phyloP scores from a whole-genome alignment of 2,797 vertebrate species.

The Platyrinchus mystaceus region DNA sequence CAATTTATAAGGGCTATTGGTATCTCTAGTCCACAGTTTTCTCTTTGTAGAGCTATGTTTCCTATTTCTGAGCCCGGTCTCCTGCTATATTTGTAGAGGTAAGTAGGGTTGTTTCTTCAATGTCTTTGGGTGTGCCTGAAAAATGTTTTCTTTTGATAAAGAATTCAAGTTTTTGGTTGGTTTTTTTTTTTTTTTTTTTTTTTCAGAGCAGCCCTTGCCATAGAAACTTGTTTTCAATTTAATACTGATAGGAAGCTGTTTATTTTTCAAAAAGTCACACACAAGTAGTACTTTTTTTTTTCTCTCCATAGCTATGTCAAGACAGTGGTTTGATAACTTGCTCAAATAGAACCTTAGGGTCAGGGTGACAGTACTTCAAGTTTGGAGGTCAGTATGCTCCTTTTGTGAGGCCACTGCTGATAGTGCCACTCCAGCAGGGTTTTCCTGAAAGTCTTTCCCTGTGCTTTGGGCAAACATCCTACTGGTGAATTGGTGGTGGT shows the following conservation, averaged over 20 bases:
- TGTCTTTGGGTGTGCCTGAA: neutral
- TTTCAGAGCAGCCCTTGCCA: neutral
- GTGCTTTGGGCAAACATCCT: neutral
- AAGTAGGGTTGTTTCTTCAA: neutral
- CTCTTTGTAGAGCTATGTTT: neutral
- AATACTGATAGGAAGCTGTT: neutral
- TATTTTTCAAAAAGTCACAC: neutral
- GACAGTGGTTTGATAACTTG: neutral
- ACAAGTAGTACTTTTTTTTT: neutral
- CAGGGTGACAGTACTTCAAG: neutral
- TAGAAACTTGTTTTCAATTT: neutral
- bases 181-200: neutral
- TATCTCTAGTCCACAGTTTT: neutral
- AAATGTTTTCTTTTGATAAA: conserved; percentile 62
- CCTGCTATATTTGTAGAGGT: neutral
- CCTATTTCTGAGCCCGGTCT: neutral
- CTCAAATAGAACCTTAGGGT: accelerated
- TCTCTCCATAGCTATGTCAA: neutral
- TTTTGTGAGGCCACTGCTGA: neutral
- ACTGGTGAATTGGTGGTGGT: too few relatives aligned
- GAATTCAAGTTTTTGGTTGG: accelerated
- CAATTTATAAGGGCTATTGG: neutral
- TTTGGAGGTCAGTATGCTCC: accelerated
- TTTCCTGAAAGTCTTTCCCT: neutral
- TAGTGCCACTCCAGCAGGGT: neutral